Conservation (phyloP, 2,797 vertebrate species). For the Neostethus bicornis region DNA sequence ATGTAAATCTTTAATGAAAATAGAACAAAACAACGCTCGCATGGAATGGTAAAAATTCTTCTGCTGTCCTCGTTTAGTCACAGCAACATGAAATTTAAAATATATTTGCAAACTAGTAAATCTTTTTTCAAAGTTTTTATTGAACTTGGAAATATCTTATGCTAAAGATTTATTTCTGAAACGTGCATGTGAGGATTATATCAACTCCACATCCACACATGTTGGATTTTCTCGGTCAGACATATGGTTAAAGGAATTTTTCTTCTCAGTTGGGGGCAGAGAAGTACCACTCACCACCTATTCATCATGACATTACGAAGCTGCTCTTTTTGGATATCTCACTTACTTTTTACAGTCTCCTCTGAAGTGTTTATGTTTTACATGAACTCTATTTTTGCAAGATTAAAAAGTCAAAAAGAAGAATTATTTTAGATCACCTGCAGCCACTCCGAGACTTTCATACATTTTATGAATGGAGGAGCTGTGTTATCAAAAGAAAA, state of each 20-base stretch:
- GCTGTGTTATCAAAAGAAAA: constrained; percentile 68
- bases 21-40: constrained; percentile 7
- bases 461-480: constrained; percentile 66
- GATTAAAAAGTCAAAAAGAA: constrained; percentile 61
- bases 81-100: constrained; percentile 17
- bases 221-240: too few relatives aligned
- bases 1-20: constrained; percentile 26
- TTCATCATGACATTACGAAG: constrained; percentile 17
- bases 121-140: constrained; percentile 13
- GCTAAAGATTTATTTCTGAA: neutral
- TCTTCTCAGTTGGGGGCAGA: constrained; percentile 1
- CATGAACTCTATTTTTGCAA: constrained; percentile 53
- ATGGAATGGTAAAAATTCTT: constrained; percentile 13
- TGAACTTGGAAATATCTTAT: constrained; percentile 7
- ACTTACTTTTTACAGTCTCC: constrained; percentile 22
- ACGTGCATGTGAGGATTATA: neutral
- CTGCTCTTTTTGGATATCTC: constrained; percentile 28
- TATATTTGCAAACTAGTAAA: neutral
- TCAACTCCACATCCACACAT: constrained; percentile 4
- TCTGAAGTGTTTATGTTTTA: constrained; percentile 37
- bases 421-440: constrained; percentile 53
- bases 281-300: constrained; percentile 32
- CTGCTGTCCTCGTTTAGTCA: constrained; percentile 12
- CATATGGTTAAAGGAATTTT: constrained; percentile 1
- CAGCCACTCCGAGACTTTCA: constrained; percentile 63